Conservation (phyloP, 2,888 invertebrate genomes). For the Eupithecia subfuscata region DNA sequence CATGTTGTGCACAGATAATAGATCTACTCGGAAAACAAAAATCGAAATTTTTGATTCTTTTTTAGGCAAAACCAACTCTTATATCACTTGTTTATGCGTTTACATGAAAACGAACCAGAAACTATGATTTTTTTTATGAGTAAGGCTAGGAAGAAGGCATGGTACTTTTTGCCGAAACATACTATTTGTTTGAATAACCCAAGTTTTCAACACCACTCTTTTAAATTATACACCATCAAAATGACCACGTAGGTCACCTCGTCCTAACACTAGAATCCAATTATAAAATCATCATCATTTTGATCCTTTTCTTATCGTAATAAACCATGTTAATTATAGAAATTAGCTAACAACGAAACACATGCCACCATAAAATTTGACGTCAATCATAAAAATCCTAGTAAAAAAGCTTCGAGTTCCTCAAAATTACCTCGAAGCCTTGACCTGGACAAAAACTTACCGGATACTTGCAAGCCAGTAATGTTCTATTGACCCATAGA, state of each 20-base stretch:
- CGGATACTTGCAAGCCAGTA: conserved; percentile 19
- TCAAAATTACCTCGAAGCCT: conserved; percentile 24
- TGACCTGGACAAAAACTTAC: conserved; percentile 32
- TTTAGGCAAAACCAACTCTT: too few relatives aligned
- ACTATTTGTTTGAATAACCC: not conserved
- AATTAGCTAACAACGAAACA: not conserved
- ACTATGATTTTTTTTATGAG: too few relatives aligned
- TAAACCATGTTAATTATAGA: conserved; percentile 9
- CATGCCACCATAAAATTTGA: conserved; percentile 8
- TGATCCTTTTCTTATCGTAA: not conserved
- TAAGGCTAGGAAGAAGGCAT: too few relatives aligned
- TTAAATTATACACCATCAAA: not conserved
- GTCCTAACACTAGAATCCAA: not conserved
- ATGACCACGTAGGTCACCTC: not conserved
- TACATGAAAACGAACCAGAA: too few relatives aligned
- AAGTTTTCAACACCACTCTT: too few relatives aligned
- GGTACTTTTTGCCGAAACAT: too few relatives aligned
- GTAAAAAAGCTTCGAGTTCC: conserved; percentile 2
- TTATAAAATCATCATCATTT: conserved; percentile 3
- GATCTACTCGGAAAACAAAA: too few relatives aligned
- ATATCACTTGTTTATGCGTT: too few relatives aligned
- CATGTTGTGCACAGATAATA: too few relatives aligned
- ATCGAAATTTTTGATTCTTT: too few relatives aligned
- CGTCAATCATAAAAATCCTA: conserved; percentile 4
- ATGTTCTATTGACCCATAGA: conserved; percentile 3